These are phyloP conservation scores for Ambastaia sidthimunki DNA, from an alignment of 2,797 vertebrate species.

Conservation along the genomic window DNA sequence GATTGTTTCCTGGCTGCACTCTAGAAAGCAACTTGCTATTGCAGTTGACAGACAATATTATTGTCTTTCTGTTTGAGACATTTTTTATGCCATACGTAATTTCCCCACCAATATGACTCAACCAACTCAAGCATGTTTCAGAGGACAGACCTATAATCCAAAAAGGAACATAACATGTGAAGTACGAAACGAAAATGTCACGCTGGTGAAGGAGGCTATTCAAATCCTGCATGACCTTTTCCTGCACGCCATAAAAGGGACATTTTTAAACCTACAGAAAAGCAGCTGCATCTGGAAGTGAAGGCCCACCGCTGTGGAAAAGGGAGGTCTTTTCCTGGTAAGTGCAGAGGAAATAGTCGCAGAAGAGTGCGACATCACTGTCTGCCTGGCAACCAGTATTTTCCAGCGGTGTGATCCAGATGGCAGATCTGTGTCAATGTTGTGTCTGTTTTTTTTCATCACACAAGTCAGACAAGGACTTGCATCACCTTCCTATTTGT, in stretches of 20 bases:
- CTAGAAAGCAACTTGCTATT: slow-evolving; percentile 17
- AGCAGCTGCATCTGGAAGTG: slow-evolving; percentile 49
- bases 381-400: slow-evolving; percentile 44
- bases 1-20: slow-evolving; percentile 3
- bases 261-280: slow-evolving; percentile 45
- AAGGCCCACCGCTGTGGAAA: slow-evolving; percentile 45
- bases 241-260: slow-evolving; percentile 38
- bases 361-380: slow-evolving; percentile 21
- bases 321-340: slow-evolving; percentile 58
- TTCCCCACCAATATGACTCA: slow-evolving; percentile 58
- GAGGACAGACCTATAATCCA: slow-evolving; percentile 48
- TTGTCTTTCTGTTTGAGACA: slow-evolving; percentile 49
- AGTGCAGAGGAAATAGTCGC: slow-evolving; percentile 49
- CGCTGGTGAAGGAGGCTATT: slow-evolving; percentile 43
- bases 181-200: slow-evolving; percentile 45
- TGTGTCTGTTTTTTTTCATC: slow-evolving; percentile 53
- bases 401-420: slow-evolving; percentile 46
- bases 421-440: slow-evolving; percentile 35
- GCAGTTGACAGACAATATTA: slow-evolving; percentile 38
- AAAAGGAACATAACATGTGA: slow-evolving; percentile 47
- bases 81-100: slow-evolving; percentile 53
- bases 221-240: slow-evolving; percentile 49
- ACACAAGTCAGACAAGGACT: slow-evolving; percentile 26
- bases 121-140: slow-evolving; percentile 40
- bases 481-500: slow-evolving; percentile 41